Percentiles rank a stretch among this genome's conserved stretches.
These are phyloP conservation scores for Gymnobelideus leadbeateri DNA, from an alignment of 2,113 vertebrate genomes.

Conservation along the genomic window DNA sequence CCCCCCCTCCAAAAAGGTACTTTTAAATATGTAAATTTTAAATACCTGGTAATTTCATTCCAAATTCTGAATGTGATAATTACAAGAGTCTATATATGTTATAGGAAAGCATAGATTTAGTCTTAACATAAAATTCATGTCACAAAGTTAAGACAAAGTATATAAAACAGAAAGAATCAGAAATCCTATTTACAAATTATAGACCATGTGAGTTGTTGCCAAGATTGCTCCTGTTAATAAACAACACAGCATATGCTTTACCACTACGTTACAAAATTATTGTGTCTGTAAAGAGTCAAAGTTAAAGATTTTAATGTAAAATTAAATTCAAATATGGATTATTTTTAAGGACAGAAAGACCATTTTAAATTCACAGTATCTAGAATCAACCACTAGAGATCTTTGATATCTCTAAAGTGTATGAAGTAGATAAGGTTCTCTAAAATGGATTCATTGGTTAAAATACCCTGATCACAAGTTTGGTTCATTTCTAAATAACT, in stretches of 20 bases:
- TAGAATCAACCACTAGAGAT: conserved; percentile 48
- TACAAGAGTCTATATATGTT: too few relatives aligned
- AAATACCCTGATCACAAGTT: conserved; percentile 63
- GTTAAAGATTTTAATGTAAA: conserved; percentile 68
- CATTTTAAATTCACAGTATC: conserved; percentile 71
- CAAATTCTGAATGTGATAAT: too few relatives aligned
- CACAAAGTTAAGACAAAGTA: conserved; percentile 76
- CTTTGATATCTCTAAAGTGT: conserved; percentile 64
- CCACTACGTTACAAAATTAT: too few relatives aligned
- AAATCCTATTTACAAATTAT: conserved; percentile 82
- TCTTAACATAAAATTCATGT: conserved; percentile 71
- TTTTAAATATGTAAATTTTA: too few relatives aligned
- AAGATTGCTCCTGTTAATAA: conserved; percentile 58
- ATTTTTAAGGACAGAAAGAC: conserved; percentile 80
- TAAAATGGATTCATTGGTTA: conserved; percentile 33
- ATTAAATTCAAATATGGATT: conserved; percentile 76
- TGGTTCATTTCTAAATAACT: conserved; percentile 68
- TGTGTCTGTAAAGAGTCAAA: not conserved
- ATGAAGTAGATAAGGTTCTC: conserved; percentile 75
- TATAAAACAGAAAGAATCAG: conserved; percentile 63
- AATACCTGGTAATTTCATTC: too few relatives aligned
- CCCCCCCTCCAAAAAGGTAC: too few relatives aligned
- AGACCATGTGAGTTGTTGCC: conserved; percentile 66
- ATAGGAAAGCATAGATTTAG: too few relatives aligned
- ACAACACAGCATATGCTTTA: conserved; percentile 32